Evolutionary conservation across 2,888 invertebrate genomes (phyloP).

Genomic region (Onchidella celtica): DNA sequence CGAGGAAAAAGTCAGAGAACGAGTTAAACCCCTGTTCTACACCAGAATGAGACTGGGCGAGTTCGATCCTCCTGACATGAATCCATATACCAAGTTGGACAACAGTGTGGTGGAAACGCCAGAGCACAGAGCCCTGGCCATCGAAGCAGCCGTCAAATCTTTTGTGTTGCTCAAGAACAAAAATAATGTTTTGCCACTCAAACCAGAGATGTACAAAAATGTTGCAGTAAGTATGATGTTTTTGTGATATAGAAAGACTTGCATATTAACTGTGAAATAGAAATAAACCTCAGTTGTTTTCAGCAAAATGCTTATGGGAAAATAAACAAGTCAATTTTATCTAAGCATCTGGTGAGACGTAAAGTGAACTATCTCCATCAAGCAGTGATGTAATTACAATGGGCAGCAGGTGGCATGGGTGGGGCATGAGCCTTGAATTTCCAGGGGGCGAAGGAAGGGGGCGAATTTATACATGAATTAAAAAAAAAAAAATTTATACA

Average conservation of each 20-base stretch:
- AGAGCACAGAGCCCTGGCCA: conserved; percentile 62
- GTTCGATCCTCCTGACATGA: conserved; percentile 62
- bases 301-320: too few species aligned
- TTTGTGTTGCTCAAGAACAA: conserved; percentile 73
- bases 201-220: background rate
- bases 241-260: too few species aligned
- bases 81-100: conserved; percentile 62
- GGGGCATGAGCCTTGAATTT: too few species aligned
- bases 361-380: too few species aligned
- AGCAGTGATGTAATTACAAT: too few species aligned
- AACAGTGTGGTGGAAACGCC: conserved; percentile 61
- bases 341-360: too few species aligned
- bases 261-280: background rate
- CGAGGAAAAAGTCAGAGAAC: conserved; percentile 49
- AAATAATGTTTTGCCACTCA: conserved; percentile 58
- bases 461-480: too few species aligned
- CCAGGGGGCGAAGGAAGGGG: too few species aligned
- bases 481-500: too few species aligned
- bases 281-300: background rate
- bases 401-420: too few species aligned
- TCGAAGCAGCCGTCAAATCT: conserved; percentile 69
- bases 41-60: conserved; percentile 63
- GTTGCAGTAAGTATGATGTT: conserved; percentile 49
- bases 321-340: too few species aligned
- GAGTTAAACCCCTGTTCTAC: conserved; percentile 59